phyloP scores from a whole-genome alignment of 2,797 vertebrate species.

The Sebastes wilsoni region DNA sequence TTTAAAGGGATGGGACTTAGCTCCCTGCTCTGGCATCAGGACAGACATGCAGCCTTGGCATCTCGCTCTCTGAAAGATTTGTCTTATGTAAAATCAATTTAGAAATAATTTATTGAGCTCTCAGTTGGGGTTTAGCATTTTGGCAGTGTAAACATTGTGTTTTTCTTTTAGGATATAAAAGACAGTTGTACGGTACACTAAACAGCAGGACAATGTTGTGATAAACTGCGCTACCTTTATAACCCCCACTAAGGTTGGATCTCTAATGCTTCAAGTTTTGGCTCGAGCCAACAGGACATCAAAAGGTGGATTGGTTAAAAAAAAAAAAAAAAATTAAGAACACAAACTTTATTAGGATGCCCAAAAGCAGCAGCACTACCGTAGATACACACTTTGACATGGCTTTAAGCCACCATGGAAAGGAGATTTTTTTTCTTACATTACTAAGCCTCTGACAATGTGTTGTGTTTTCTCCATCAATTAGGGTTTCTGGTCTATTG shows the following conservation, averaged over 20 bases:
- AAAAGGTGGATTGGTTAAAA: neutral
- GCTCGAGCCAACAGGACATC: neutral
- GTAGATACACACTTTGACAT: neutral
- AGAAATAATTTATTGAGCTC: constrained; percentile 46
- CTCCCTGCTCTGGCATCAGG: constrained; percentile 26
- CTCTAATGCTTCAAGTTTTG: neutral
- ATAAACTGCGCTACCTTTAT: constrained; percentile 1
- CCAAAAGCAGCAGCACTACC: neutral
- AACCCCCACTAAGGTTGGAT: constrained; percentile 10
- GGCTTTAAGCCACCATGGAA: neutral
- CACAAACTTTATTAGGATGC: constrained; percentile 1
- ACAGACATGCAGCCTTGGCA: constrained; percentile 24
- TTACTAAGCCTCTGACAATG: neutral
- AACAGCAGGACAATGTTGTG: constrained; percentile 11
- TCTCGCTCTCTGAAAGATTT: constrained; percentile 21
- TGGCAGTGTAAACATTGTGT: constrained; percentile 1
- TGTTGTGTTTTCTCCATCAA: neutral
- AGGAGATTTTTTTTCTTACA: neutral
- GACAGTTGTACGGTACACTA: neutral
- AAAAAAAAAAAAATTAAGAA: neutral
- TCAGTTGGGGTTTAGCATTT: constrained; percentile 12
- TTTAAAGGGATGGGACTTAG: neutral
- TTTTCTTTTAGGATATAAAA: constrained; percentile 18
- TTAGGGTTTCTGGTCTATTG: neutral
- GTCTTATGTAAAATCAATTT: constrained; percentile 31